A percentile compares a stretch with the other conserved stretches of the same genome.
Conservation (phyloP, 2,888 invertebrate species). For the Trisateles emortualis region DNA sequence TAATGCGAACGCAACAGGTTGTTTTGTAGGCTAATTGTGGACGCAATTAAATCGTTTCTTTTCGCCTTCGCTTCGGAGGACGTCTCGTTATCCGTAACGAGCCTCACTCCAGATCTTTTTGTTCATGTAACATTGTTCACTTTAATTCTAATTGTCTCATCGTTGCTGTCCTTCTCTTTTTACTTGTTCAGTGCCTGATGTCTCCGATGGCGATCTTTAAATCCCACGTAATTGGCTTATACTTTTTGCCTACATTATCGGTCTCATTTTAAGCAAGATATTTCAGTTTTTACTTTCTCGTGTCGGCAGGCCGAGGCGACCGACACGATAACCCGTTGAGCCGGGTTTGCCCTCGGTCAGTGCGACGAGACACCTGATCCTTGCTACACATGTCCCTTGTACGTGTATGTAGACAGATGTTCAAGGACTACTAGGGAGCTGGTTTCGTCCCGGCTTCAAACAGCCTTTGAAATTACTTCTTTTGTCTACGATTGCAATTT, state of each 20-base stretch:
- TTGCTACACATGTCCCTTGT: slow-evolving; percentile 69
- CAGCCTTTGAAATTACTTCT: slow-evolving; percentile 11
- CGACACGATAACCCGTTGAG: slow-evolving; percentile 72
- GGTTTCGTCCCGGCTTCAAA: slow-evolving; percentile 43
- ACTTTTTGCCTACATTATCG: slow-evolving; percentile 46
- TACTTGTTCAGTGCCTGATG: slow-evolving; percentile 33
- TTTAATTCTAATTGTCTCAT: slow-evolving; percentile 59
- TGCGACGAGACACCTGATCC: slow-evolving; percentile 84
- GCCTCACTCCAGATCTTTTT: slow-evolving; percentile 59
- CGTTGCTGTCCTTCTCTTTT: slow-evolving; percentile 41
- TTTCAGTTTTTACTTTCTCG: slow-evolving; percentile 69
- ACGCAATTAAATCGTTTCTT: slow-evolving; percentile 75
- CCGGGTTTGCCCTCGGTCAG: slow-evolving; percentile 77
- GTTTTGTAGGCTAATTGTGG: slow-evolving; percentile 77
- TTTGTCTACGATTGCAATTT: neutral
- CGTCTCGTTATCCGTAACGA: slow-evolving; percentile 66
- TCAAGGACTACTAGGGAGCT: slow-evolving; percentile 59
- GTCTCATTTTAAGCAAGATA: slow-evolving; percentile 55
- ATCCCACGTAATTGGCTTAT: slow-evolving; percentile 44
- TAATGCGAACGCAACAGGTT: slow-evolving; percentile 72
- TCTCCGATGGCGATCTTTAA: slow-evolving; percentile 40
- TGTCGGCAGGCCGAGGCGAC: slow-evolving; percentile 53
- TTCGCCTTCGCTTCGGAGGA: slow-evolving; percentile 63
- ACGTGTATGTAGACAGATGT: slow-evolving; percentile 67
- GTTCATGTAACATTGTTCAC: slow-evolving; percentile 61